Evolutionary conservation across 35 echinoderm and acorn worm genomes (phyloP).

Genomic region (Amphiura filiformis): DNA sequence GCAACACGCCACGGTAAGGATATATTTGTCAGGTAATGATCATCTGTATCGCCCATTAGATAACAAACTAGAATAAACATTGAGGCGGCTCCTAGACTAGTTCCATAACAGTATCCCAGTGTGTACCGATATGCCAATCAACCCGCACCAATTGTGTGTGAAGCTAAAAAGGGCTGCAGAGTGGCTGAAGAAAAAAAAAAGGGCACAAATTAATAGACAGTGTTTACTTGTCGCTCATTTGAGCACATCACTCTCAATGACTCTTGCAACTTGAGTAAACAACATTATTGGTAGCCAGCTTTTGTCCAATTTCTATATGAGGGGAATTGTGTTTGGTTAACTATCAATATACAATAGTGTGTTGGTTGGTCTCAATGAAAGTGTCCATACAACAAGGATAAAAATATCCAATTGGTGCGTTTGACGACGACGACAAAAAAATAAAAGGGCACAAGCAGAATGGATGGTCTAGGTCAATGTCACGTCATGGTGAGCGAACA

Average conservation of each 20-base stretch:
- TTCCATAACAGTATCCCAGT: slow-evolving; percentile 7
- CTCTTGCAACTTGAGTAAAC: slow-evolving; percentile 5
- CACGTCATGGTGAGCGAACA: background rate
- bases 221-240: slow-evolving; percentile 1
- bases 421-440: background rate
- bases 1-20: background rate
- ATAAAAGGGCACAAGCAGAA: background rate
- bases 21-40: slow-evolving; percentile 4
- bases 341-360: background rate
- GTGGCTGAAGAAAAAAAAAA: too few species aligned
- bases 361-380: background rate
- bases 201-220: background rate
- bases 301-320: background rate
- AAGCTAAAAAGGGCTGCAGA: background rate
- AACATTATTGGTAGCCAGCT: slow-evolving; percentile 11
- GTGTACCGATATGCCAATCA: background rate
- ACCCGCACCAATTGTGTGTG: background rate
- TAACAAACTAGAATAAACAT: slow-evolving; percentile 4
- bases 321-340: slow-evolving; percentile 4
- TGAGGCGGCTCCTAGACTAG: slow-evolving; percentile 2
- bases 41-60: slow-evolving; percentile 1
- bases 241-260: background rate
- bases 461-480: background rate
- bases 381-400: too few species aligned
- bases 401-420: too few species aligned